These are phyloP conservation scores for Entomobrya proxima DNA, from an alignment of 2,888 invertebrate genomes.

Conservation along the genomic window DNA sequence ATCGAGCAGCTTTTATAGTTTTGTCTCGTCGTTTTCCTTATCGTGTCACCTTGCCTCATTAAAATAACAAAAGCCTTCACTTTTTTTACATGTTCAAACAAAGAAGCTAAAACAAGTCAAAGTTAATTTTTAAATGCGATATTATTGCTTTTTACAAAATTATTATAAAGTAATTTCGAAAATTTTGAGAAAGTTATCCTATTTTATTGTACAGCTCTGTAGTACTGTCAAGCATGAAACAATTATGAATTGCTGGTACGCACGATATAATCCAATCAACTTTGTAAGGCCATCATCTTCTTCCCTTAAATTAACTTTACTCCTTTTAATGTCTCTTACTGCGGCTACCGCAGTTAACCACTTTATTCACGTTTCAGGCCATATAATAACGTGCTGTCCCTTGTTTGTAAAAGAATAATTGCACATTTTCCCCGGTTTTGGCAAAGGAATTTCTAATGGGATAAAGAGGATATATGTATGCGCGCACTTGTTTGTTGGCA, in stretches of 20 bases:
- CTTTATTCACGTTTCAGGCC: background rate
- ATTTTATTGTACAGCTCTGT: background rate
- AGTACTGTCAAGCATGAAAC: background rate
- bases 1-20: too few relatives aligned
- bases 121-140: constrained; percentile 17
- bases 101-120: background rate
- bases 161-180: constrained; percentile 1
- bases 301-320: background rate
- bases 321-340: background rate
- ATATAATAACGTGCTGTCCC: background rate
- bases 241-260: constrained; percentile 32
- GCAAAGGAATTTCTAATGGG: constrained; percentile 19
- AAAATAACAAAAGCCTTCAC: background rate
- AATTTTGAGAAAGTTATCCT: constrained; percentile 43
- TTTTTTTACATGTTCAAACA: background rate
- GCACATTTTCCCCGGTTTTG: constrained; percentile 46
- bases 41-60: background rate
- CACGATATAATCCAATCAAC: constrained; percentile 38
- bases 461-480: background rate
- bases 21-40: background rate
- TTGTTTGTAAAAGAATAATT: constrained; percentile 35
- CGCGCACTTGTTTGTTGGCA: background rate
- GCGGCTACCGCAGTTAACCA: constrained; percentile 5
- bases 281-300: background rate
- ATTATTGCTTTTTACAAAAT: background rate